Conservation (phyloP, 2,888 invertebrate species). For the Cheilosia urbana region DNA sequence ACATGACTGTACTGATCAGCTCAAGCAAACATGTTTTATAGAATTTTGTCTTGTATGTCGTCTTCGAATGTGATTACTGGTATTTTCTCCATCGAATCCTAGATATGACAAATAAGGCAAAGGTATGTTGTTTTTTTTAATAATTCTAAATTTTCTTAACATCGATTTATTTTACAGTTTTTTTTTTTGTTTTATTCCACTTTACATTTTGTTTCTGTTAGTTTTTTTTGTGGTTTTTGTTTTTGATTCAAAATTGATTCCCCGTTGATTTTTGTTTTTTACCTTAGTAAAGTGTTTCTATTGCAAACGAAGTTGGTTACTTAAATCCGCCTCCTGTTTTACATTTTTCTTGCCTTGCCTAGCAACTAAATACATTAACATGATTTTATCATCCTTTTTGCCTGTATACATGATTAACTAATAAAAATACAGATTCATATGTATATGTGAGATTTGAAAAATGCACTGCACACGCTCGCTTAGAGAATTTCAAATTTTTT, state of each 20-base stretch:
- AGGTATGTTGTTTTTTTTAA: constrained; percentile 28
- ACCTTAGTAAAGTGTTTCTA: constrained; percentile 30
- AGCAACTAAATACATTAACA: constrained; percentile 3
- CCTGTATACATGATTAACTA: neutral
- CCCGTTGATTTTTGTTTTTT: constrained; percentile 22
- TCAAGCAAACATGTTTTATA: too few species aligned
- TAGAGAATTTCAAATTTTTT: too few species aligned
- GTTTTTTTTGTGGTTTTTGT: constrained; percentile 13
- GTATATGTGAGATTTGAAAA: neutral
- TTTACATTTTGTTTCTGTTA: neutral
- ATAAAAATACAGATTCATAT: neutral
- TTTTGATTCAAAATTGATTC: constrained; percentile 58
- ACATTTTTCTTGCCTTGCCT: too few species aligned
- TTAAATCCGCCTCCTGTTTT: neutral
- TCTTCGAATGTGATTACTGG: constrained; percentile 18
- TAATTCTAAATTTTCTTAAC: constrained; percentile 33
- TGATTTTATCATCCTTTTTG: neutral
- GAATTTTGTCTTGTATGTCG: neutral
- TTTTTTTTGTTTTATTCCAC: constrained; percentile 20
- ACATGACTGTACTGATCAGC: too few species aligned
- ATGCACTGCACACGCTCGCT: neutral
- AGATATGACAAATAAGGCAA: constrained; percentile 58
- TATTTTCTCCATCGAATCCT: constrained; percentile 23
- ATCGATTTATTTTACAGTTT: constrained; percentile 34
- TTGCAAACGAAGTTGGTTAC: constrained; percentile 11